Base-by-base conservation (phyloP, 2,797 vertebrate genomes). In the Myripristis jacobus region DNA sequence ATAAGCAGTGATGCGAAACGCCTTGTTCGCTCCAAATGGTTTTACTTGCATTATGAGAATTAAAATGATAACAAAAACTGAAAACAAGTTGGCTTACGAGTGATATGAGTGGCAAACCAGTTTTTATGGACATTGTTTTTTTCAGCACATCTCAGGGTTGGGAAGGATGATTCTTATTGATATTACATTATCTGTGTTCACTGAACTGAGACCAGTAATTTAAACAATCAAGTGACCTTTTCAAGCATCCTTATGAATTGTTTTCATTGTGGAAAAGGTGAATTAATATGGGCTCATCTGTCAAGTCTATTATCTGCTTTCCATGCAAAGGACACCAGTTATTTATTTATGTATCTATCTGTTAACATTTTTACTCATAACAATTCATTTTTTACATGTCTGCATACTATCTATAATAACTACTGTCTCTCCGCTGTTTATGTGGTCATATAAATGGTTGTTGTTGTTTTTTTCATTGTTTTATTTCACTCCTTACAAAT, bases 11-110 rank as follows among this genome's bases (percentile, higher is more conserved):
- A 67, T 63, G 58, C 48, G 53, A 50, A 71, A 72, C n/a, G 21
- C 10, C 31, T 62, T 71, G 78, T 82, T 87, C 75, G 64, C 62
- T 65, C 66, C 44, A 43, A 66, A 73, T 75, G n/a, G 34, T 70
- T 85, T 73, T 41, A 22, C 56, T 69, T 67, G 46, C 48, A 62
- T 65, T 34, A 22, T 43, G 43, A 44, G 59, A 66, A 75, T 70
- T 61, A 63, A 83, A 77, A 64, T 41, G 21, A 64, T 63, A 19
- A n/a, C n/a, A 36, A 71, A 69, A 73, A 54, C 50, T 19, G 22
- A 56, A 57, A 31, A 54, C 6, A 54, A 43, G 56, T 55, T 19
- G 16, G 70, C 50, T 27, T 52, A 3, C 24, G 67, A 64, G n/a
- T 75, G 61, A 38, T 73, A n/a, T 57, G 25, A 27, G 50, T 63